Conservation (phyloP, 2,113 vertebrate species). For the Antechinus flavipes region DNA sequence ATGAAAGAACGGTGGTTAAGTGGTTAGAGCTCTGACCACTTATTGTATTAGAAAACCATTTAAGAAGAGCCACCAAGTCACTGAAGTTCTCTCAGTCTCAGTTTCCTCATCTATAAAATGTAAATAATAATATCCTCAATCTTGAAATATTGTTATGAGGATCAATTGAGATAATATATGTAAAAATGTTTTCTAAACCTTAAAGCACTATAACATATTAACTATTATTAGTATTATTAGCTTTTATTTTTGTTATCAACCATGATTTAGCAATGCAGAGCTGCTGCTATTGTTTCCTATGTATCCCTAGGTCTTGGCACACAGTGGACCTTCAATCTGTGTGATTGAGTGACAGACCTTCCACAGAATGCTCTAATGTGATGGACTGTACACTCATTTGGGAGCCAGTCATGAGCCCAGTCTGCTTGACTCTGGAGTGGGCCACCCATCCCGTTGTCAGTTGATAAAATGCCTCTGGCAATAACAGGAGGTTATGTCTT, state of each 20-base stretch:
- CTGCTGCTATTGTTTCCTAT: neutral
- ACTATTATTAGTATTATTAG: slow-evolving; percentile 33
- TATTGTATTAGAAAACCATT: no score
- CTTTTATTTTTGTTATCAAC: slow-evolving; percentile 38
- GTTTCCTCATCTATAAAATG: neutral
- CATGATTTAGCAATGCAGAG: neutral
- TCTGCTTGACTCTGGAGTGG: neutral
- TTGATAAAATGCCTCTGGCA: slow-evolving; percentile 45
- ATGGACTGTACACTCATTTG: neutral
- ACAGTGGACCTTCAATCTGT: neutral
- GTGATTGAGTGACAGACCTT: neutral
- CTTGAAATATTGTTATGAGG: neutral
- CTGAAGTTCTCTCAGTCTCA: neutral
- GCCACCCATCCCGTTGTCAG: slow-evolving; percentile 9
- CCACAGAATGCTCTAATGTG: neutral
- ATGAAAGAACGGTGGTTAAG: neutral
- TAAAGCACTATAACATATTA: neutral
- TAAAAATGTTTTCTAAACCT: neutral
- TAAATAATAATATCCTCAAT: neutral
- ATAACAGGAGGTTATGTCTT: slow-evolving; percentile 51
- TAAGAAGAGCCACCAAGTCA: neutral
- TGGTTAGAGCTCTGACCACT: neutral
- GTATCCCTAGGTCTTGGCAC: neutral
- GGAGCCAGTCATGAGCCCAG: neutral
- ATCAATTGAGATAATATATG: neutral